These are phyloP conservation scores for Pseudopodoces humilis DNA, from an alignment of 2,113 vertebrate genomes.

Conservation along the genomic window DNA sequence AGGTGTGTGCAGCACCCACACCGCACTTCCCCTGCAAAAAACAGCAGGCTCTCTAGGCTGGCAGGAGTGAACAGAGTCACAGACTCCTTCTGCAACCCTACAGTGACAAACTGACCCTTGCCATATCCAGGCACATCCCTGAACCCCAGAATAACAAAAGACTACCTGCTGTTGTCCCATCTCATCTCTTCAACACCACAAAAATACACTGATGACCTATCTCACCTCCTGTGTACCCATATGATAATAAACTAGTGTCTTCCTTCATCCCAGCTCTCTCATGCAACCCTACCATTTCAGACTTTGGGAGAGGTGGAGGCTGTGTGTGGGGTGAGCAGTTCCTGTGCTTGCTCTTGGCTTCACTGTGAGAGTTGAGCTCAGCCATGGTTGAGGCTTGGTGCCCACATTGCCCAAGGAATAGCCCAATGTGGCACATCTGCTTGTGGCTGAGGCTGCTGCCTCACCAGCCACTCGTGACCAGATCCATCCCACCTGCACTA, in stretches of 20 bases:
- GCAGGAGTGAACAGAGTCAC: background rate
- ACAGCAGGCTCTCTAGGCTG: background rate
- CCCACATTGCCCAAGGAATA: fast-evolving
- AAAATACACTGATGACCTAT: fast-evolving
- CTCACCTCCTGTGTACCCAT: background rate
- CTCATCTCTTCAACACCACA: background rate
- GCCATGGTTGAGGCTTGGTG: background rate
- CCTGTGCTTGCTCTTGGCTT: fast-evolving
- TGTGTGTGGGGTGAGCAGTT: fast-evolving
- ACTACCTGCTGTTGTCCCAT: background rate
- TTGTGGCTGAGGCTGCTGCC: background rate
- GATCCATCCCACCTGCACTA: background rate
- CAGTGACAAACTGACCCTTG: background rate
- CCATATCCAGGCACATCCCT: fast-evolving
- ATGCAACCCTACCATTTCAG: background rate
- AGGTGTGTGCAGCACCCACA: fast-evolving
- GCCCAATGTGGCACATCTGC: background rate
- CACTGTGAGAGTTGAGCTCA: background rate
- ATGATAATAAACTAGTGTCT: background rate
- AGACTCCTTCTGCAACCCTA: background rate
- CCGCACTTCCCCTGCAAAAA: background rate
- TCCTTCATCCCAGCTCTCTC: background rate
- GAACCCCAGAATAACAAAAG: background rate
- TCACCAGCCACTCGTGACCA: background rate
- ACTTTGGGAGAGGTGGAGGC: background rate